Conservation (phyloP, 1,140 invertebrate genomes). For the Zaprionus nigranus region DNA sequence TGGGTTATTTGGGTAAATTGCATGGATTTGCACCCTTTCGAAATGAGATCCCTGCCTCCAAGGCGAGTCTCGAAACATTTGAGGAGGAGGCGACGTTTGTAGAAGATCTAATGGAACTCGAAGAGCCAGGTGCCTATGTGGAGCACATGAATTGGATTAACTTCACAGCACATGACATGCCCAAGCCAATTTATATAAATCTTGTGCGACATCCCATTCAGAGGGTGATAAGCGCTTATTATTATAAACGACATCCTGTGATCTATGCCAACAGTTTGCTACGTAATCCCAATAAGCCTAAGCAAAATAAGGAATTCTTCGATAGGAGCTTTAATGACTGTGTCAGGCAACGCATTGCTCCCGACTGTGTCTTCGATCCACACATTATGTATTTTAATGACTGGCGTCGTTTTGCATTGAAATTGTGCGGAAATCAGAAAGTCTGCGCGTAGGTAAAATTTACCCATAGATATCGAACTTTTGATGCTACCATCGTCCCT, state of each 20-base stretch:
- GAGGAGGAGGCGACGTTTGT: conserved; percentile 88
- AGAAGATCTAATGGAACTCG: conserved; percentile 60
- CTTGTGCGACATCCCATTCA: conserved; percentile 94
- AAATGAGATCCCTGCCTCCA: conserved; percentile 26
- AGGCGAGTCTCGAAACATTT: conserved; percentile 46
- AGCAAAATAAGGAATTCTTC: conserved; percentile 92
- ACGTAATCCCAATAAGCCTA: conserved; percentile 91
- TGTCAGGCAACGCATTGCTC: conserved; percentile 89
- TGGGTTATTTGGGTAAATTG: conserved; percentile 86
- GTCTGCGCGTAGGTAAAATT: conserved; percentile 68
- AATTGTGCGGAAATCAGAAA: conserved; percentile 92
- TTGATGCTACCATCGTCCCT: not conserved
- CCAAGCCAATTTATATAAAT: conserved; percentile 94
- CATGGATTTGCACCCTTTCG: conserved; percentile 54
- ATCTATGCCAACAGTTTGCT: conserved; percentile 88
- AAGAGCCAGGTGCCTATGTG: conserved; percentile 66
- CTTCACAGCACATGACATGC: conserved; percentile 88
- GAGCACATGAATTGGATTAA: conserved; percentile 85
- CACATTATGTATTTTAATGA: conserved; percentile 90
- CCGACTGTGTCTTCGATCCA: conserved; percentile 89
- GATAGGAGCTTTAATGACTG: conserved; percentile 96
- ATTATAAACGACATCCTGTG: conserved; percentile 87
- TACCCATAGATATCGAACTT: not conserved
- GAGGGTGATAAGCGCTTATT: conserved; percentile 95
- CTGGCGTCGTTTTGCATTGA: conserved; percentile 91